These are phyloP conservation scores for Pteronotus mesoamericanus DNA, from an alignment of 2,797 vertebrate genomes.

Conservation along the genomic window DNA sequence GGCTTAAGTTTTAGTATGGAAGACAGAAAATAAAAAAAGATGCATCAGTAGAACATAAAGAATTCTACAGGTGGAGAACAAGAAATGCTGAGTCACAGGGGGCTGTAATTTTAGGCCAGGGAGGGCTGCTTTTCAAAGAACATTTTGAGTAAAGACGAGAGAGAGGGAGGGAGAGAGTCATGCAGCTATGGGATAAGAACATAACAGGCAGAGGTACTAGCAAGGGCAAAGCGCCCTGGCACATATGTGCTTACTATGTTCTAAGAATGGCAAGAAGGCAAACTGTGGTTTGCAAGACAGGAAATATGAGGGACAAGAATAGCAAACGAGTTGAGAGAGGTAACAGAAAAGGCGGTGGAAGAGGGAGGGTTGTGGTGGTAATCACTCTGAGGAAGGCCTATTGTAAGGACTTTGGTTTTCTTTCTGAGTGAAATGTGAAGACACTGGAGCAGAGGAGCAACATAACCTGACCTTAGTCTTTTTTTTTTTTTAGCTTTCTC, in stretches of 20 bases:
- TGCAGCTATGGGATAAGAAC: not conserved
- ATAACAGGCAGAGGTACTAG: not conserved
- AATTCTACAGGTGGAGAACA: not conserved
- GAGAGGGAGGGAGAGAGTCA: not conserved
- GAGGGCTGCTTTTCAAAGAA: constrained; percentile 8
- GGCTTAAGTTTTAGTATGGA: not conserved
- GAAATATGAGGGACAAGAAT: not conserved
- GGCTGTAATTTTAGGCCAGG: not conserved
- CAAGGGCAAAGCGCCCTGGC: not conserved
- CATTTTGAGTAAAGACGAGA: not conserved
- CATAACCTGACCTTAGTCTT: not conserved
- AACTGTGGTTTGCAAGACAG: not conserved
- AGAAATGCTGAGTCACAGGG: not conserved
- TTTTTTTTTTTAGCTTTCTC: not conserved
- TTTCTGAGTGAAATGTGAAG: not conserved
- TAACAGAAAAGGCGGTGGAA: not conserved
- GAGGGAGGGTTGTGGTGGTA: not conserved
- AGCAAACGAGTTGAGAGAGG: not conserved
- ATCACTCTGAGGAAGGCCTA: not conserved
- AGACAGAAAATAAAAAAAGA: not conserved
- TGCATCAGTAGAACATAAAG: not conserved
- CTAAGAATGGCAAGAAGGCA: not conserved
- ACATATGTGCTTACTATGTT: not conserved
- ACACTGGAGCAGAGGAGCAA: not conserved
- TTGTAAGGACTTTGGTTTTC: not conserved